These are phyloP conservation scores for Euura lappo DNA, from an alignment of 1,140 invertebrate genomes.

Conservation along the genomic window DNA sequence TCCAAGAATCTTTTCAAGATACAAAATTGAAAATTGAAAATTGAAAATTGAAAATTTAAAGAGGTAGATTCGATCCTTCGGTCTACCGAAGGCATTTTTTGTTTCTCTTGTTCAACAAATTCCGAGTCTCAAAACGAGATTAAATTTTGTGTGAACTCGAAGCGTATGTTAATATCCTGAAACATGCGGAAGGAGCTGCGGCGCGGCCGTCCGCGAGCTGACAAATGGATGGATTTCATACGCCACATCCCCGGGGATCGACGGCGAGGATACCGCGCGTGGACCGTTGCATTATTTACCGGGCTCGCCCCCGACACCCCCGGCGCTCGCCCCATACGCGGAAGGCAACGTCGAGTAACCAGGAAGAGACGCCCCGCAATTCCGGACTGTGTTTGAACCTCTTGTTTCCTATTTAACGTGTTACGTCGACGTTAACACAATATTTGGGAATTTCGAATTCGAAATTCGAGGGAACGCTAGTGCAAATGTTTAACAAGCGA, in stretches of 20 bases:
- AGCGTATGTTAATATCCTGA: not conserved
- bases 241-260: not conserved
- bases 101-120: too few species aligned
- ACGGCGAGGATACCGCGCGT: not conserved
- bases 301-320: not conserved
- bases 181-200: not conserved
- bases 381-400: not conserved
- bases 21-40: too few species aligned
- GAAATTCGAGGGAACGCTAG: not conserved
- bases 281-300: conserved; percentile 4
- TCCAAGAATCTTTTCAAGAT: too few species aligned
- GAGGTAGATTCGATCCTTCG: too few species aligned
- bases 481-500: not conserved
- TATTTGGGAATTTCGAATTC: not conserved
- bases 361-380: not conserved
- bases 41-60: too few species aligned
- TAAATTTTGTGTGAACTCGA: too few species aligned
- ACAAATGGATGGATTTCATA: not conserved
- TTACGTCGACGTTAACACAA: not conserved
- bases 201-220: not conserved
- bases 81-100: too few species aligned
- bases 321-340: not conserved
- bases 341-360: not conserved
- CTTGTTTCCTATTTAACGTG: not conserved
- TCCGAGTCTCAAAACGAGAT: too few species aligned